Conservation (phyloP, 2,797 vertebrate species). For the Ispidina picta region DNA sequence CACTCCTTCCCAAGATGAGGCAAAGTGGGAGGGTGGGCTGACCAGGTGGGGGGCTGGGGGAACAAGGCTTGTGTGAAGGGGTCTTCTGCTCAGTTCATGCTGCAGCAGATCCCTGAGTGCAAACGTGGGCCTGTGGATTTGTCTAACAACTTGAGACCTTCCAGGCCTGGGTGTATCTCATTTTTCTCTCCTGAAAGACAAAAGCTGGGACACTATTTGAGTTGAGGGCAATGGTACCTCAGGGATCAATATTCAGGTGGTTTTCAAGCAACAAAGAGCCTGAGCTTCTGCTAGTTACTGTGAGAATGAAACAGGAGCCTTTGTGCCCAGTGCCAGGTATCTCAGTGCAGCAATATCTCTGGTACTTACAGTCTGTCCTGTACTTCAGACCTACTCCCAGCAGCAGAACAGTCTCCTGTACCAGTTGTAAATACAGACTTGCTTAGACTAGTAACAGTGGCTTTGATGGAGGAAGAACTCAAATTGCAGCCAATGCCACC, state of each 20-base stretch:
- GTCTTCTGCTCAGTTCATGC: background rate
- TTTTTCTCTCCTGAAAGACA: background rate
- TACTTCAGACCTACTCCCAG: background rate
- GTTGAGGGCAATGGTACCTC: background rate
- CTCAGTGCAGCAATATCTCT: background rate
- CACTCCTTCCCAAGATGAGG: background rate
- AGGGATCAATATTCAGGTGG: background rate
- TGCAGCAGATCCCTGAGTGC: background rate
- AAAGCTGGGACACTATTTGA: background rate
- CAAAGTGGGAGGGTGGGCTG: accelerated
- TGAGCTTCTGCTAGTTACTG: background rate
- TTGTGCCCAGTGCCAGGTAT: background rate
- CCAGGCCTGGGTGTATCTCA: background rate
- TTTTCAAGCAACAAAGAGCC: background rate
- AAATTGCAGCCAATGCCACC: too few species aligned
- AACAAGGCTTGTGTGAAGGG: background rate
- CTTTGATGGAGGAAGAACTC: background rate
- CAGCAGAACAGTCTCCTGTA: background rate
- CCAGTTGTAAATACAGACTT: background rate
- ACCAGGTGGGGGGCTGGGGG: background rate
- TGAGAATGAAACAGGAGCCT: background rate
- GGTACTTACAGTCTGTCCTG: background rate
- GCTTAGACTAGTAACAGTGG: background rate
- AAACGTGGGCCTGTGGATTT: background rate
- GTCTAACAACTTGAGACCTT: background rate